A percentile compares a stretch with the other conserved stretches of the same genome.
Conservation (phyloP, 2,797 vertebrate genomes). For the Gobionotothen gibberifrons region DNA sequence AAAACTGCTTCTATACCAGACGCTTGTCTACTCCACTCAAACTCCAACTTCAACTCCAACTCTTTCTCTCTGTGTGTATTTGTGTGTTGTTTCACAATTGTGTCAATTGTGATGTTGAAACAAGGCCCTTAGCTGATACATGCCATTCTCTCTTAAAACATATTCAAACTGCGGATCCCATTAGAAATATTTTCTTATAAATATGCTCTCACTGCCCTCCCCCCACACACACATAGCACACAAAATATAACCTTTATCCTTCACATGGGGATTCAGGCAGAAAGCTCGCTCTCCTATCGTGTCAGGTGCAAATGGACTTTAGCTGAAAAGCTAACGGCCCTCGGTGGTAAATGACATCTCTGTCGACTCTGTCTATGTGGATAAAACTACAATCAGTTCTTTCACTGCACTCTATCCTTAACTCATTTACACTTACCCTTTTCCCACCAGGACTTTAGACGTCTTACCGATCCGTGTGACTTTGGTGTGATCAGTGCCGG, state of each 20-base stretch:
- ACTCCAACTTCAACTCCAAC: slow-evolving; percentile 70
- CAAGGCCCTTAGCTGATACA: slow-evolving; percentile 29
- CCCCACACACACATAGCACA: slow-evolving; percentile 3
- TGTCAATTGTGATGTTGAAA: slow-evolving; percentile 40
- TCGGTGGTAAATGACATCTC: slow-evolving; percentile 63
- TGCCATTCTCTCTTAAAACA: slow-evolving; percentile 22
- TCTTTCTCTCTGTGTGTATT: slow-evolving; percentile 54
- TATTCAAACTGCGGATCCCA: slow-evolving; percentile 6
- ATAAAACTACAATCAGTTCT: slow-evolving; percentile 69
- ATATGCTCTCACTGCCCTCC: slow-evolving; percentile 18
- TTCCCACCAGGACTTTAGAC: slow-evolving; percentile 75
- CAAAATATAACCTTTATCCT: slow-evolving; percentile 1
- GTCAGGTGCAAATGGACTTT: slow-evolving; percentile 80
- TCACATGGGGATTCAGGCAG: slow-evolving; percentile 54
- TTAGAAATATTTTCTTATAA: slow-evolving; percentile 12
- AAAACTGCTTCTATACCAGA: slow-evolving; percentile 82
- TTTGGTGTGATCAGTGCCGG: slow-evolving; percentile 73
- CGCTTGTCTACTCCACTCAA: slow-evolving; percentile 79
- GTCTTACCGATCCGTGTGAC: slow-evolving; percentile 76
- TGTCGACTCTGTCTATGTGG: slow-evolving; percentile 66
- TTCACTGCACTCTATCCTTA: slow-evolving; percentile 51
- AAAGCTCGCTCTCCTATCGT: slow-evolving; percentile 58
- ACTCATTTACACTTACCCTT: slow-evolving; percentile 75
- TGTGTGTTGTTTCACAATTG: slow-evolving; percentile 13
- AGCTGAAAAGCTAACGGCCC: slow-evolving; percentile 56